Base-by-base conservation (phyloP, 2,113 vertebrate genomes). In the Coracopsis vasa region DNA sequence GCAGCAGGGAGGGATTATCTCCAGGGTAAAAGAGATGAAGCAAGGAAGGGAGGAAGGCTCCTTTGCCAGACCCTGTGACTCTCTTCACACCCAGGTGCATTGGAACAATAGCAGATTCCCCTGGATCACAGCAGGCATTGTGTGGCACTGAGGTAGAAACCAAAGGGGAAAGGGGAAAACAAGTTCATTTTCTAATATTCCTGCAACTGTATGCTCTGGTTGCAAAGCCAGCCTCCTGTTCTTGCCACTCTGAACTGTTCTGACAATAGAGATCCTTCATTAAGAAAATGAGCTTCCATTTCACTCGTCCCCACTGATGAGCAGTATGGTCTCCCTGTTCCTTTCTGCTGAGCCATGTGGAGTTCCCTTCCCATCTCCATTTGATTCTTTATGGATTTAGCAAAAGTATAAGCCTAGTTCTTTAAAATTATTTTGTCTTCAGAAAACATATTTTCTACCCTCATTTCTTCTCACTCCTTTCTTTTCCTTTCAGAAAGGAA, bases 121-220 rank as follows among this genome's bases (percentile, higher is more conserved):
- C 69, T 31, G 75, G 64, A 88, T 94, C 89, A 53, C 81, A 80
- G 94, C 89, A 69, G 95, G 81, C 87, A 56, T 90, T 95, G 87
- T 88, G 80, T 86, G 74, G 50, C 92, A 75, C 67, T 80, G 94
- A 74, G 79, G 89, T 92, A 92, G 94, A 87, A 96, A 94, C 70
- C 94, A 94, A 94, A 96, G 95, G 88, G 92, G 73, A 94, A 95
- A 92, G 92, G 96, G 96, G 93, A 94, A 96, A 91, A 78, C 60
- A 84, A 96, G 93, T 94, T 94, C 94, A 89, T 79, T 88, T 96
- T 95, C 86, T 85, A 75, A 61, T 84, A 87, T 69, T 93, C 9
- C 0, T 79, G 61, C 87, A 35, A 56, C 27, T 79, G 35, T 61
- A 8, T 51, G 73, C 47, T 85, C 2, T 54, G 44, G 33, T 21